A percentile compares a stretch with the other conserved stretches of the same genome.
phyloP scores from a whole-genome alignment of 2,797 vertebrate species.

The Liasis olivaceus region DNA sequence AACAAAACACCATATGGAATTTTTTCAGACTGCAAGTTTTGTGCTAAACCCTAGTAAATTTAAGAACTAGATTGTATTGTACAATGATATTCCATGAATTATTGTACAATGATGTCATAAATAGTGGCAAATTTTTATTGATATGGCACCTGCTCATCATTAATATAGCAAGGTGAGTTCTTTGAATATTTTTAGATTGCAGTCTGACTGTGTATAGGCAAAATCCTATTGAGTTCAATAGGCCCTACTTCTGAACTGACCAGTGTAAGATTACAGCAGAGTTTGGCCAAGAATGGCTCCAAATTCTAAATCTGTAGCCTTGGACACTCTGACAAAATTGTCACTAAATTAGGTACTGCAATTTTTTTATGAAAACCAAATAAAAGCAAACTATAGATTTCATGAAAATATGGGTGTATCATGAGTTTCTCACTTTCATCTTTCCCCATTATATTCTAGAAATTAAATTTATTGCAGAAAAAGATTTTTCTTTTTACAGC shows the following conservation, averaged over 20 bases:
- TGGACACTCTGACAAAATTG: background rate
- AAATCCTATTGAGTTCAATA: background rate
- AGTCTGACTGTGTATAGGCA: background rate
- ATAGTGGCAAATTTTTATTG: background rate
- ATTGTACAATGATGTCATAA: background rate
- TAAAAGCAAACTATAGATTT: background rate
- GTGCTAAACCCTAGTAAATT: background rate
- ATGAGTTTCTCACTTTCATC: background rate
- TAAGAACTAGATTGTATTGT: background rate
- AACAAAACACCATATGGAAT: background rate
- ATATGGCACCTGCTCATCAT: background rate
- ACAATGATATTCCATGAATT: background rate
- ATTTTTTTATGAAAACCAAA: background rate
- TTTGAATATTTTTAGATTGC: background rate
- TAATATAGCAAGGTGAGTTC: background rate
- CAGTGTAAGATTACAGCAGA: background rate
- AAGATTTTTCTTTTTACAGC: background rate
- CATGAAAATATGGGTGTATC: background rate
- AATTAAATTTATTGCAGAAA: background rate
- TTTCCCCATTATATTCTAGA: background rate
- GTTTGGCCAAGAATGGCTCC: background rate
- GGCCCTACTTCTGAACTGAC: background rate
- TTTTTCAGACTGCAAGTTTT: background rate
- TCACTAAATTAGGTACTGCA: background rate
- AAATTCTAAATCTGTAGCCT: background rate